phyloP scores from a whole-genome alignment of 2,888 invertebrate species.

The Chrysodeixis includens region DNA sequence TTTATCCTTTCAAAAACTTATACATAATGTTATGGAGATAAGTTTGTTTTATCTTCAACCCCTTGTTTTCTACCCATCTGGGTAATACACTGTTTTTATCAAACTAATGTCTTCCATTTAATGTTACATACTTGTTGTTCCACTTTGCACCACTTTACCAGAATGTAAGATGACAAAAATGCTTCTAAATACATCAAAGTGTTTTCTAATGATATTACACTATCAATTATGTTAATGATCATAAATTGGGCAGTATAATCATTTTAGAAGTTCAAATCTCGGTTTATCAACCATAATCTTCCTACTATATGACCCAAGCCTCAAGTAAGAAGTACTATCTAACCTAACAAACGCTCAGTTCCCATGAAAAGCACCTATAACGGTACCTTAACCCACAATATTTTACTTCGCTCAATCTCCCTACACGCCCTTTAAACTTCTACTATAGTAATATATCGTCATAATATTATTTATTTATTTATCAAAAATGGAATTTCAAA shows the following conservation, averaged over 20 bases:
- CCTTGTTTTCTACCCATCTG: neutral
- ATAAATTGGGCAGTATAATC: neutral
- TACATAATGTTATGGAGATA: slow-evolving; percentile 3
- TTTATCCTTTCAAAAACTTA: neutral
- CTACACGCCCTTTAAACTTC: neutral
- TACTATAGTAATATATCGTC: slow-evolving; percentile 28
- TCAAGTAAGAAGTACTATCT: too few relatives aligned
- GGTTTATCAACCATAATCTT: too few relatives aligned
- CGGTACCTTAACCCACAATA: too few relatives aligned
- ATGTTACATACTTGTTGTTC: neutral
- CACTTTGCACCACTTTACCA: neutral
- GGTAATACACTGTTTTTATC: neutral
- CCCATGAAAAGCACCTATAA: too few relatives aligned
- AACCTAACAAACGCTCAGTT: too few relatives aligned
- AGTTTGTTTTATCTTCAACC: neutral
- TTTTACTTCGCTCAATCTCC: too few relatives aligned
- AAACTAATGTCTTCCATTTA: slow-evolving; percentile 1
- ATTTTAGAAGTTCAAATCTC: too few relatives aligned
- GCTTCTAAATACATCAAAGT: neutral
- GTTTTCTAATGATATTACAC: neutral
- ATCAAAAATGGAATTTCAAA: slow-evolving; percentile 45
- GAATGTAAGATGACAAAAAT: too few relatives aligned
- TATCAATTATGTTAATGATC: neutral
- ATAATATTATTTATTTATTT: slow-evolving; percentile 32
- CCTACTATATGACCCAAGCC: too few relatives aligned